Evolutionary conservation across 1,140 invertebrate genomes (phyloP).

Genomic region (Aricia agestis): DNA sequence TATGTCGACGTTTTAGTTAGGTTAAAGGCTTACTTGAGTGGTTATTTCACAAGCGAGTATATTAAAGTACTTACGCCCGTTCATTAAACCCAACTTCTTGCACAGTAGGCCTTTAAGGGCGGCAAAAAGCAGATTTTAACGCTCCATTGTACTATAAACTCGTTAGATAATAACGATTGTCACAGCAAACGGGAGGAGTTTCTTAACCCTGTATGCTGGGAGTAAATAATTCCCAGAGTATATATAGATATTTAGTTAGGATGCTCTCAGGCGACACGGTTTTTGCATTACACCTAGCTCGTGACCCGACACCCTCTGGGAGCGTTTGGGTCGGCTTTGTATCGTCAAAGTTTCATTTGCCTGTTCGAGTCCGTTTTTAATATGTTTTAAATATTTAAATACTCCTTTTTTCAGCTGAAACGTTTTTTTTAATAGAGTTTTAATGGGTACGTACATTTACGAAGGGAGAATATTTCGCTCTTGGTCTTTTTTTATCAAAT

Average conservation of each 20-base stretch:
- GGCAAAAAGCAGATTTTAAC: no score
- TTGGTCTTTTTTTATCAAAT: no score
- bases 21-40: neutral
- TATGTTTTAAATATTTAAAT: neutral
- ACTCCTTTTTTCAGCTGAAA: neutral
- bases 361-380: neutral
- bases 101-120: no score
- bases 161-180: neutral
- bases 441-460: neutral
- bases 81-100: no score
- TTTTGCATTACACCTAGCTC: slow-evolving; percentile 1
- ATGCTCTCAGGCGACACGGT: slow-evolving; percentile 6
- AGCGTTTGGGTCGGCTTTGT: neutral
- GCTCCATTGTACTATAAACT: neutral
- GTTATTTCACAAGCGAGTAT: no score
- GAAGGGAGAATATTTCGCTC: no score
- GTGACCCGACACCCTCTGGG: slow-evolving; percentile 6
- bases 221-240: neutral
- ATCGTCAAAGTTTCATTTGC: neutral
- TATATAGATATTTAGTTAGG: neutral
- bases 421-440: neutral
- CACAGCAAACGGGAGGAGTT: neutral
- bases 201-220: neutral
- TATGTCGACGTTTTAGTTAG: neutral
- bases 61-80: no score